Percentiles rank a stretch among this genome's conserved stretches.
These are phyloP conservation scores for Drosophila seguyi DNA, from an alignment of 1,140 invertebrate species.

Conservation along the genomic window DNA sequence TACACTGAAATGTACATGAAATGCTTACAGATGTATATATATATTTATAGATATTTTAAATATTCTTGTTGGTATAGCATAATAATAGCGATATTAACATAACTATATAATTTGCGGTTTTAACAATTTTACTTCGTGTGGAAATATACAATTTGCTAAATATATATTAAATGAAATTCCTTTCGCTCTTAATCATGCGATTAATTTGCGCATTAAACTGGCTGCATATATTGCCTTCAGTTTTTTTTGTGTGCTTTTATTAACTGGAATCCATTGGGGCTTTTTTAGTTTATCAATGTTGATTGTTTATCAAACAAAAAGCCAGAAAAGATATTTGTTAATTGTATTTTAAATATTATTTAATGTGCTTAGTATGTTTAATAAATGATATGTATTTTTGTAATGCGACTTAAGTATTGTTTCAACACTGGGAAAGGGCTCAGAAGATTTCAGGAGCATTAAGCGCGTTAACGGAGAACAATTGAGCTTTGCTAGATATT, in stretches of 20 bases:
- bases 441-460: conserved; percentile 12
- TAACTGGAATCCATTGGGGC: conserved; percentile 7
- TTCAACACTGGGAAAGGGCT: conserved; percentile 5
- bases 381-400: conserved; percentile 72
- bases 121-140: conserved; percentile 45
- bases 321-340: conserved; percentile 28
- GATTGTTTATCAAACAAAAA: conserved; percentile 43
- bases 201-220: conserved; percentile 37
- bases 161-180: conserved; percentile 35
- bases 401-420: conserved; percentile 10
- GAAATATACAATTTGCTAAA: conserved; percentile 46
- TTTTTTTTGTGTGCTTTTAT: conserved; percentile 6
- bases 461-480: conserved; percentile 16
- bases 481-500: conserved; percentile 15
- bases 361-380: conserved; percentile 30
- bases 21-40: conserved; percentile 49
- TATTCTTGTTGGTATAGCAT: conserved; percentile 28
- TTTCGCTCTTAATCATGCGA: conserved; percentile 34
- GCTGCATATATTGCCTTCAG: conserved; percentile 19
- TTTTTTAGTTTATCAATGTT: conserved; percentile 27
- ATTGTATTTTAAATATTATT: conserved; percentile 24
- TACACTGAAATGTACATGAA: conserved; percentile 67
- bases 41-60: conserved; percentile 24
- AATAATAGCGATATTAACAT: conserved; percentile 23
- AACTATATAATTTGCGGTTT: conserved; percentile 33